Conservation (phyloP, 2,113 vertebrate genomes). For the Istiophorus platypterus region DNA sequence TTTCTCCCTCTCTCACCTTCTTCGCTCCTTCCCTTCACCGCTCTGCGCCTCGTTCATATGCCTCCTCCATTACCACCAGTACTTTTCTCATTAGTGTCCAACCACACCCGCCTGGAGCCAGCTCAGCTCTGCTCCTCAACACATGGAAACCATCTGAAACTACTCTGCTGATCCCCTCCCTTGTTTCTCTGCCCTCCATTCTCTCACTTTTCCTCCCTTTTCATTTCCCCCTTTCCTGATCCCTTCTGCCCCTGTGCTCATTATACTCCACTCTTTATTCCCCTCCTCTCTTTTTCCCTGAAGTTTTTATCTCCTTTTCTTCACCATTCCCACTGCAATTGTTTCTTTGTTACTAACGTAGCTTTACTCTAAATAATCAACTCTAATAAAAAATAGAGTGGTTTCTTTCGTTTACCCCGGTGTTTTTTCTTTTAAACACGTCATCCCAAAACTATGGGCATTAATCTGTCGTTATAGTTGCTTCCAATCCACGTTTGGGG, state of each 20-base stretch:
- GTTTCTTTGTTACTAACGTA: neutral
- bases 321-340: neutral
- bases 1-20: slow-evolving; percentile 49
- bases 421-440: no score
- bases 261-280: slow-evolving; percentile 34
- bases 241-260: slow-evolving; percentile 31
- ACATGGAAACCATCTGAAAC: slow-evolving; percentile 87
- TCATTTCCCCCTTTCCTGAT: slow-evolving; percentile 33
- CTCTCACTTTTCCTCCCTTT: slow-evolving; percentile 58
- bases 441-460: neutral
- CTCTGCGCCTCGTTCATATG: slow-evolving; percentile 54
- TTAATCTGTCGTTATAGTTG: neutral
- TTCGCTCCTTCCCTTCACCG: slow-evolving; percentile 33
- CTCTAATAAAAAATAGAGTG: neutral
- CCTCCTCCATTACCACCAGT: slow-evolving; percentile 80
- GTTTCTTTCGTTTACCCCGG: neutral
- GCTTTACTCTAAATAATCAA: neutral
- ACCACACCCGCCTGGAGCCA: slow-evolving; percentile 83
- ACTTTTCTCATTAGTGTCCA: slow-evolving; percentile 85
- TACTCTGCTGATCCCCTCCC: slow-evolving; percentile 68
- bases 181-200: slow-evolving; percentile 60
- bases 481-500: neutral
- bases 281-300: neutral
- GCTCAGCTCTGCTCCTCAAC: slow-evolving; percentile 74
- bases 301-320: neutral